Evolutionary conservation across 2,888 invertebrate species (phyloP).

Genomic region (Automeris io): DNA sequence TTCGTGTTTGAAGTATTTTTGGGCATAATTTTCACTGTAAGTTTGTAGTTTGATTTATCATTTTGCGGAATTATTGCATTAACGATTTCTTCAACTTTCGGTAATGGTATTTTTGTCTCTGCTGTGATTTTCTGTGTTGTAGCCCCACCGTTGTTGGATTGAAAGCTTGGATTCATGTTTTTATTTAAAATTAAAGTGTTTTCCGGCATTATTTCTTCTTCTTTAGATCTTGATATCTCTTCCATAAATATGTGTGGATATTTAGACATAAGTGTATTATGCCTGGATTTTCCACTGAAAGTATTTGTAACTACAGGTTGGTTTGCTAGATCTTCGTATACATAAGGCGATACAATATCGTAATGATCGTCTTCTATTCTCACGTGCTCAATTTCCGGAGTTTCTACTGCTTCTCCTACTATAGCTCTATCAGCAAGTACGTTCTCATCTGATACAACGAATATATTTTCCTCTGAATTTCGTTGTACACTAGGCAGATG

Average conservation of each 20-base stretch:
- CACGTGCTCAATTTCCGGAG: constrained; percentile 22
- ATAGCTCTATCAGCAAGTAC: constrained; percentile 41
- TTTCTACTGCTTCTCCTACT: constrained; percentile 33
- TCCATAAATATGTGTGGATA: constrained; percentile 62
- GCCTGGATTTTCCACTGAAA: constrained; percentile 31
- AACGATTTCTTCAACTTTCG: constrained; percentile 31
- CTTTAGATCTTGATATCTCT: constrained; percentile 34
- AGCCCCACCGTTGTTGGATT: constrained; percentile 6
- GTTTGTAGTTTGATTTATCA: constrained; percentile 37
- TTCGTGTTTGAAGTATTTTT: constrained; percentile 37
- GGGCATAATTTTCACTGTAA: constrained; percentile 56
- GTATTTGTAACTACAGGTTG: constrained; percentile 15
- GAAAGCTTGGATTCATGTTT: constrained; percentile 5
- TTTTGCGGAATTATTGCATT: constrained; percentile 24
- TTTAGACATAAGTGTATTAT: constrained; percentile 48
- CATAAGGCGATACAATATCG: constrained; percentile 26
- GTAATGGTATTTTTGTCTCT: constrained; percentile 13
- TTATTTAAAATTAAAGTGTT: constrained; percentile 14
- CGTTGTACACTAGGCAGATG: constrained; percentile 17
- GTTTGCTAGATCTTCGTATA: constrained; percentile 20
- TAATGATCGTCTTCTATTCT: constrained; percentile 20
- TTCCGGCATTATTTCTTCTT: constrained; percentile 19
- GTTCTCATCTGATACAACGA: constrained; percentile 47
- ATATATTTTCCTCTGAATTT: constrained; percentile 44
- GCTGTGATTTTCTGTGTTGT: constrained; percentile 9